A percentile compares a stretch with the other conserved stretches of the same genome.
Conservation (phyloP, 1,140 invertebrate genomes). For the Tribolium castaneum region DNA sequence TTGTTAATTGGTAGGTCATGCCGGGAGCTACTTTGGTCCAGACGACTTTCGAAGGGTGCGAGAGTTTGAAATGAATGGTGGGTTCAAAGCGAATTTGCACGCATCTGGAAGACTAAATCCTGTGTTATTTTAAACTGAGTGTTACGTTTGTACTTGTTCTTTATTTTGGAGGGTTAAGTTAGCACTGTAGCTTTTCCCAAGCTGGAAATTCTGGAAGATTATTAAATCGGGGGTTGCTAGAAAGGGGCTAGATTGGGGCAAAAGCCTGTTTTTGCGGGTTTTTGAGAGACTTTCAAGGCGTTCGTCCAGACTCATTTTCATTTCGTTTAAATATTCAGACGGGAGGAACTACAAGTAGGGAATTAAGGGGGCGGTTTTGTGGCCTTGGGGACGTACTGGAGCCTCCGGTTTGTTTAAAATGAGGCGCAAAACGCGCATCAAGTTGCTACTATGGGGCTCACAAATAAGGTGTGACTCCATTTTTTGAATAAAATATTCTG, state of each 20-base stretch:
- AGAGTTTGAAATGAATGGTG: conserved; percentile 59
- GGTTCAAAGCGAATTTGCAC: conserved; percentile 54
- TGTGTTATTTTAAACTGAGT: conserved; percentile 4
- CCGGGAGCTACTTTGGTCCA: conserved; percentile 63
- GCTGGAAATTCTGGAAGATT: conserved; percentile 64
- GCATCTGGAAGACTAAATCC: conserved; percentile 57
- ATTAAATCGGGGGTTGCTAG: conserved; percentile 60
- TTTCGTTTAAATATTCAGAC: conserved; percentile 52
- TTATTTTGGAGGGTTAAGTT: conserved; percentile 63
- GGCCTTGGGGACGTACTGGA: not conserved
- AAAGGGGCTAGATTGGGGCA: conserved; percentile 53
- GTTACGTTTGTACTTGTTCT: conserved; percentile 55
- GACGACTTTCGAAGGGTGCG: conserved; percentile 53
- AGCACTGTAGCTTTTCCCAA: conserved; percentile 58
- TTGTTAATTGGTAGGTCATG: conserved; percentile 58
- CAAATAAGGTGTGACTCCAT: conserved; percentile 13
- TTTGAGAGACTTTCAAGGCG: conserved; percentile 52
- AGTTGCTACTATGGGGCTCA: not conserved
- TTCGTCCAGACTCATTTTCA: conserved; percentile 53
- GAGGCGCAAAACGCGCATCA: not conserved
- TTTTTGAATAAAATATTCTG: not conserved
- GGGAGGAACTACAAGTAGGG: conserved; percentile 50
- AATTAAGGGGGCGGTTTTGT: not conserved
- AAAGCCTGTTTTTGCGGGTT: conserved; percentile 45
- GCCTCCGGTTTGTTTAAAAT: not conserved